phyloP scores from a whole-genome alignment of 2,888 invertebrate genomes.

The Metallyticus violacea region DNA sequence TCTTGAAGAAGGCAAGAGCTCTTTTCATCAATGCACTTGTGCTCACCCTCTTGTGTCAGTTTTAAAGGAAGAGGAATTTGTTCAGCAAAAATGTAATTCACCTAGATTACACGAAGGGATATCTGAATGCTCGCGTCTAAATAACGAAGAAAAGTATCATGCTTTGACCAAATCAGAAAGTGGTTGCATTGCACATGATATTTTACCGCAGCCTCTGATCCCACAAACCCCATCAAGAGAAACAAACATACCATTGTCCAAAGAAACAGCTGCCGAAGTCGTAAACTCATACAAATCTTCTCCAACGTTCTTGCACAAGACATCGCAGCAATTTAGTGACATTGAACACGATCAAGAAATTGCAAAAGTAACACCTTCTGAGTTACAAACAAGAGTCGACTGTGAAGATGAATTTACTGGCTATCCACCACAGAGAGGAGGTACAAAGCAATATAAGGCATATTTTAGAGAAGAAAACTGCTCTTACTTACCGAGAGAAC shows the following conservation, averaged over 20 bases:
- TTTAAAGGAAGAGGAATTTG: background rate
- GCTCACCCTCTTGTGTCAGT: background rate
- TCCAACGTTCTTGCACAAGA: background rate
- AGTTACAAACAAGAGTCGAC: background rate
- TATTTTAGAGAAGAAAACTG: background rate
- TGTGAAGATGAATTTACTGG: background rate
- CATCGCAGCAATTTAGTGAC: background rate
- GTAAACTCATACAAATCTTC: background rate
- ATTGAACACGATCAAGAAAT: background rate
- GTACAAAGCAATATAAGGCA: background rate
- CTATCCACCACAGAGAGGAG: background rate
- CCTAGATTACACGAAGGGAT: background rate
- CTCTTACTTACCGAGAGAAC: background rate
- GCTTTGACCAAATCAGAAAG: background rate
- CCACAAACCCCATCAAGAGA: background rate
- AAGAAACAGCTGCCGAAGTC: background rate
- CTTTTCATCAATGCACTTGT: background rate
- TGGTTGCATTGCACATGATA: background rate
- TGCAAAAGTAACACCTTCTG: no score
- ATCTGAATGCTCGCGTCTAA: background rate
- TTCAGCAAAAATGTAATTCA: background rate
- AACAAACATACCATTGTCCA: background rate
- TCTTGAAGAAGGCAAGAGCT: background rate
- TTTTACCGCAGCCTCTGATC: background rate
- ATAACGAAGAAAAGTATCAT: background rate